These are phyloP conservation scores for Vanessa tameamea DNA, from an alignment of 1,140 invertebrate species.

Conservation along the genomic window DNA sequence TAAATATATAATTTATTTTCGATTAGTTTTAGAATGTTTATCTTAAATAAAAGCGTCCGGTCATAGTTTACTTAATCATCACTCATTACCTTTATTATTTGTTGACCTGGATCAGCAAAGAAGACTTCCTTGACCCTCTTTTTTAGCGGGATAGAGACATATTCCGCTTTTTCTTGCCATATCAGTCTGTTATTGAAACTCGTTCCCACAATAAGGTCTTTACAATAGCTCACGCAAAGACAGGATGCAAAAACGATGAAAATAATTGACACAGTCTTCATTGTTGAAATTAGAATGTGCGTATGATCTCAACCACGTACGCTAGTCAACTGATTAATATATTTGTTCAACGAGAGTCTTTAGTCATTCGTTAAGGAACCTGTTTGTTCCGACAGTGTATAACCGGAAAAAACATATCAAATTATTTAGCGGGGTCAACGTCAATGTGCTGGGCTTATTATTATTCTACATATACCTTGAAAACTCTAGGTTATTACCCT, in stretches of 20 bases:
- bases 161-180: constrained; percentile 70
- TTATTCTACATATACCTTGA: constrained; percentile 8
- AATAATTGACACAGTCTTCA: constrained; percentile 57
- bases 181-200: constrained; percentile 68
- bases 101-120: constrained; percentile 70
- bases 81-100: constrained; percentile 71
- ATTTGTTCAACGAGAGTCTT: constrained; percentile 16
- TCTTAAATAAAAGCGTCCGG: too few species aligned
- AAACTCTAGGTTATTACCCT: background rate
- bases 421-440: constrained; percentile 26
- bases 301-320: constrained; percentile 43
- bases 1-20: too few species aligned
- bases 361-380: constrained; percentile 40
- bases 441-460: constrained; percentile 10
- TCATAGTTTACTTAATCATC: constrained; percentile 3
- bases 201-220: constrained; percentile 72
- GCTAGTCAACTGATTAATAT: constrained; percentile 45
- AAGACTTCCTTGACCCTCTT: constrained; percentile 75
- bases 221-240: constrained; percentile 55
- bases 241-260: constrained; percentile 51
- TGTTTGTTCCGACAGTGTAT: constrained; percentile 50
- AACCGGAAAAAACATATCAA: constrained; percentile 58
- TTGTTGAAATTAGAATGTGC: constrained; percentile 41
- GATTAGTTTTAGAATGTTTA: too few species aligned
- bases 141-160: constrained; percentile 69